A percentile compares a stretch with the other conserved stretches of the same genome.
phyloP scores from a whole-genome alignment of 2,113 vertebrate species.

The Limnothrissa miodon region DNA sequence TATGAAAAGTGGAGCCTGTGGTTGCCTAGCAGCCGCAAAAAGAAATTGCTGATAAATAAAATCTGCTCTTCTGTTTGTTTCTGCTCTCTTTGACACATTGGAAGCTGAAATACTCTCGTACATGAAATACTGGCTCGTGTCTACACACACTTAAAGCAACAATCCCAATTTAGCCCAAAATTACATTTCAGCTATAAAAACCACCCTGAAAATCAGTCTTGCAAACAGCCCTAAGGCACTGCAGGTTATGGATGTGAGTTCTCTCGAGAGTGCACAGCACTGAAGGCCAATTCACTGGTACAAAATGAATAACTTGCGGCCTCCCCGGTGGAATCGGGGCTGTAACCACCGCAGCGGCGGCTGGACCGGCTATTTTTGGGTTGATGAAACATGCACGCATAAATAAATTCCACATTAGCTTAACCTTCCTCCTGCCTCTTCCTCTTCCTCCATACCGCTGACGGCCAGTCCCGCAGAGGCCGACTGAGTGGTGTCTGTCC shows the following conservation, averaged over 20 bases:
- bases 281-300: not conserved
- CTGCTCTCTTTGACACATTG: no score
- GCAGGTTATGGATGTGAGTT: not conserved
- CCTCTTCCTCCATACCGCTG: not conserved
- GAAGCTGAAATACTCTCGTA: no score
- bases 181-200: not conserved
- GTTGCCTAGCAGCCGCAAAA: no score
- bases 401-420: not conserved
- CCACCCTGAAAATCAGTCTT: not conserved
- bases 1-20: no score
- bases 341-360: not conserved
- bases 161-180: not conserved
- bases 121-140: no score
- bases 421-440: not conserved
- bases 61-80: no score
- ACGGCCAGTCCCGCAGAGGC: not conserved
- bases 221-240: not conserved
- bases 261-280: not conserved
- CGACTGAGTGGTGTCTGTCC: constrained; percentile 3
- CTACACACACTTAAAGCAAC: no score
- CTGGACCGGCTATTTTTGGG: not conserved
- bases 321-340: not conserved
- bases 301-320: not conserved
- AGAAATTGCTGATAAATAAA: no score
- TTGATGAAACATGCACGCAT: not conserved